These are phyloP conservation scores for Formica selysi DNA, from an alignment of 1,140 invertebrate species.

Conservation along the genomic window DNA sequence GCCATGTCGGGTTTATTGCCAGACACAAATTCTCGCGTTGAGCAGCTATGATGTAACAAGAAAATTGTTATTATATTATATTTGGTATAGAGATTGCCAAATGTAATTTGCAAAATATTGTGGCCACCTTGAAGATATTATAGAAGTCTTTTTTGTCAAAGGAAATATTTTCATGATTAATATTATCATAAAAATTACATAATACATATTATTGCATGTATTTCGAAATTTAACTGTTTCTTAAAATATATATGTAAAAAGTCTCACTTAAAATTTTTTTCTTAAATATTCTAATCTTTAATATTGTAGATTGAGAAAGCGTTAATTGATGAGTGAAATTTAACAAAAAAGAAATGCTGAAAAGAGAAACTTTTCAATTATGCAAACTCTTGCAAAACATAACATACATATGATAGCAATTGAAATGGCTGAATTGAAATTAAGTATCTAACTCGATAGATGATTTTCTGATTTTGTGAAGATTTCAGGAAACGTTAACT, in stretches of 20 bases:
- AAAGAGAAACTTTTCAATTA: too few species aligned
- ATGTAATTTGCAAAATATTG: conserved; percentile 1
- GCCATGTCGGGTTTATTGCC: conserved; percentile 69
- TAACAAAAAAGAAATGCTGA: neutral
- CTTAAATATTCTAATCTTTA: neutral
- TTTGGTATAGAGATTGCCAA: neutral
- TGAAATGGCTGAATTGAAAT: neutral
- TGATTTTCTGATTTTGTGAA: neutral
- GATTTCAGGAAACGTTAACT: conserved; percentile 6
- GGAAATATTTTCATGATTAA: conserved; percentile 19
- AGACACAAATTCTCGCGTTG: conserved; percentile 33
- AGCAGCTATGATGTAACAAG: conserved; percentile 10
- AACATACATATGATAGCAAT: neutral
- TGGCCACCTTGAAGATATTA: neutral
- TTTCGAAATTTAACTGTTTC: neutral
- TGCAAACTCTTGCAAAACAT: neutral
- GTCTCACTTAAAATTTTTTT: neutral
- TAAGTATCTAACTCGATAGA: neutral
- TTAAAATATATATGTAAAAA: neutral
- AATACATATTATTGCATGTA: neutral
- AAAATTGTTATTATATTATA: conserved; percentile 7
- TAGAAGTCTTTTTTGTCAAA: neutral
- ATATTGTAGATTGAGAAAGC: neutral
- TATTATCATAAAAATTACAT: too few species aligned
- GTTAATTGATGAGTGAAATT: neutral